Percentiles rank a stretch among this genome's conserved stretches.
Evolutionary conservation across 2,113 vertebrate genomes (phyloP).

Genomic region (Ginglymostoma cirratum): DNA sequence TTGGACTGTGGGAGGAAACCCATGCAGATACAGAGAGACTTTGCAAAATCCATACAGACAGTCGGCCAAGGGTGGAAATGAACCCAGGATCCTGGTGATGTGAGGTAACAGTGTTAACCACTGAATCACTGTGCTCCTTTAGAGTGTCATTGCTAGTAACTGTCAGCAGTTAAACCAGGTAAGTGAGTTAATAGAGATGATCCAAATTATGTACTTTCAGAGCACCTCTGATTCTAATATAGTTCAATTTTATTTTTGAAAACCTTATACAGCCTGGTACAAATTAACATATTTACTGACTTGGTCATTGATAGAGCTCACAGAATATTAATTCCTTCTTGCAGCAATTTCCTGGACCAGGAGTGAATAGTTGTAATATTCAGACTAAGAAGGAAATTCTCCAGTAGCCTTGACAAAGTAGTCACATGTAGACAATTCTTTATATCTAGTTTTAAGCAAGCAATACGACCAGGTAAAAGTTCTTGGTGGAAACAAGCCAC

Average conservation of each 20-base stretch:
- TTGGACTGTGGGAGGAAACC: no score
- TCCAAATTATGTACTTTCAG: background rate
- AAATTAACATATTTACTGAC: background rate
- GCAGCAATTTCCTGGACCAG: background rate
- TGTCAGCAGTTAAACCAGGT: background rate
- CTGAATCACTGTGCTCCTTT: background rate
- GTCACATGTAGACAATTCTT: background rate
- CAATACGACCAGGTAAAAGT: background rate
- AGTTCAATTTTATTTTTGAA: slow-evolving; percentile 1
- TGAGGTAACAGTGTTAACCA: no score
- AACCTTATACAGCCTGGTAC: no score
- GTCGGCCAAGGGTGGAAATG: no score
- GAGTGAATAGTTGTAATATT: background rate
- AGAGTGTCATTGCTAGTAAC: background rate
- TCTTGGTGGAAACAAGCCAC: background rate
- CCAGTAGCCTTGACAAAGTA: background rate
- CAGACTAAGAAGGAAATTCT: background rate
- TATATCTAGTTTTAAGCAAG: background rate
- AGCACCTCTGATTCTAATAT: background rate
- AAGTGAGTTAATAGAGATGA: background rate
- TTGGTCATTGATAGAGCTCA: background rate
- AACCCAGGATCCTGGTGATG: no score
- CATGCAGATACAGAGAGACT: no score
- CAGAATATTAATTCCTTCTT: background rate
- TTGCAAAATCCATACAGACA: no score